Conservation (phyloP, 2,797 vertebrate genomes). For the Takifugu ocellatus region DNA sequence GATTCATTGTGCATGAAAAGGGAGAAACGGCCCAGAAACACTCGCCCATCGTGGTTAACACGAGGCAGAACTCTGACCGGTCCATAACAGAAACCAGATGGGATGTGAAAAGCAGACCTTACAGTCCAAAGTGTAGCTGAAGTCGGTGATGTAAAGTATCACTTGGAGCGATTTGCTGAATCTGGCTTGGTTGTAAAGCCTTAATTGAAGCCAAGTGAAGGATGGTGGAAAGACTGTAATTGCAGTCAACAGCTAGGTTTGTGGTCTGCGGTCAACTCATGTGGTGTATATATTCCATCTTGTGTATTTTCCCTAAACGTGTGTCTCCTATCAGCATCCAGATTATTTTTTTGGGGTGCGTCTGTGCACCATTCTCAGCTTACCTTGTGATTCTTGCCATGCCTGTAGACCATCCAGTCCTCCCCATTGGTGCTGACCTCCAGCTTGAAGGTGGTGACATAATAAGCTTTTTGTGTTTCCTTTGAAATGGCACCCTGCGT, state of each 20-base stretch:
- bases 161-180: conserved; percentile 38
- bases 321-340: conserved; percentile 30
- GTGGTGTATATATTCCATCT: conserved; percentile 49
- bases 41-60: conserved; percentile 32
- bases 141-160: conserved; percentile 45
- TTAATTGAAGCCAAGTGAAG: conserved; percentile 47
- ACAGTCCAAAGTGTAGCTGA: conserved; percentile 22
- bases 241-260: conserved; percentile 44
- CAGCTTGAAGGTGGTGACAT: conserved; percentile 91
- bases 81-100: conserved; percentile 59
- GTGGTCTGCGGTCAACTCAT: conserved; percentile 46
- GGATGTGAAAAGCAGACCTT: conserved; percentile 34
- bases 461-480: conserved; percentile 90
- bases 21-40: conserved; percentile 31
- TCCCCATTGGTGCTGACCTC: conserved; percentile 98
- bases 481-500: conserved; percentile 95
- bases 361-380: conserved; percentile 7
- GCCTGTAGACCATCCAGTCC: conserved; percentile 98
- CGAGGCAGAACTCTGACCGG: conserved; percentile 39
- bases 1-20: conserved; percentile 47
- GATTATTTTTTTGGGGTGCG: conserved; percentile 3
- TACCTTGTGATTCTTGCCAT: conserved; percentile 98
- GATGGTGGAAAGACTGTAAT: conserved; percentile 44
- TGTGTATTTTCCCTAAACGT: conserved; percentile 22
- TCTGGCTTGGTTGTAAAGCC: conserved; percentile 49